phyloP scores from a whole-genome alignment of 2,888 invertebrate genomes.

The Drosophila siamana region DNA sequence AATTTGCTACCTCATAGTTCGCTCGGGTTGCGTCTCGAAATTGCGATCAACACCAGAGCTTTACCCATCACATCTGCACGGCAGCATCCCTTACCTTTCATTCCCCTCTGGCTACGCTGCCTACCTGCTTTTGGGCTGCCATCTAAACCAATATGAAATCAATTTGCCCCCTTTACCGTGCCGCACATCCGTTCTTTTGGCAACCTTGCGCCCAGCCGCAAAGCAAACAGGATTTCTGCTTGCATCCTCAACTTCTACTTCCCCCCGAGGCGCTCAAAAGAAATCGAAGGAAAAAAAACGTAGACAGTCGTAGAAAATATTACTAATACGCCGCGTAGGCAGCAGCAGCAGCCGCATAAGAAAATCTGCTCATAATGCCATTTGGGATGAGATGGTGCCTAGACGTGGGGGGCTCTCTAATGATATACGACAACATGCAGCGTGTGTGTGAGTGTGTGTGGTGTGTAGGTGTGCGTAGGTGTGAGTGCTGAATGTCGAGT shows the following conservation, averaged over 20 bases:
- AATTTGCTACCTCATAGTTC: background rate
- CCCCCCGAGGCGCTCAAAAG: background rate
- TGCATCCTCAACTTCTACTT: background rate
- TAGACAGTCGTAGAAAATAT: slow-evolving; percentile 72
- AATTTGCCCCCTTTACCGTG: slow-evolving; percentile 47
- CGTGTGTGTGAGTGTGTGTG: slow-evolving; percentile 36
- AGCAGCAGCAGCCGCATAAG: slow-evolving; percentile 53
- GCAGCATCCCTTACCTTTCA: slow-evolving; percentile 1
- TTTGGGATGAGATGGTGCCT: slow-evolving; percentile 68
- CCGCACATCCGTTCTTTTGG: slow-evolving; percentile 22
- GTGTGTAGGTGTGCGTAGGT: slow-evolving; percentile 39
- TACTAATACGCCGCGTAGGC: slow-evolving; percentile 74
- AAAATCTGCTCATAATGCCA: slow-evolving; percentile 71
- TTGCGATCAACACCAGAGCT: background rate
- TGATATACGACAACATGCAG: slow-evolving; percentile 67
- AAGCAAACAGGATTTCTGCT: slow-evolving; percentile 42
- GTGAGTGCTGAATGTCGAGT: slow-evolving; percentile 14
- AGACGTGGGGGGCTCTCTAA: slow-evolving; percentile 55
- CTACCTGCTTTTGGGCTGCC: background rate
- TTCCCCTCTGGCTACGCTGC: background rate
- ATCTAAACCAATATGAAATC: slow-evolving; percentile 58
- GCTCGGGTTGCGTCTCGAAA: background rate
- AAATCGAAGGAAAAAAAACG: slow-evolving; percentile 47
- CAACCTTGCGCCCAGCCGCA: slow-evolving; percentile 53
- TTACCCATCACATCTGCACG: slow-evolving; percentile 5